These are phyloP conservation scores for Ischnus inquisitorius DNA, from an alignment of 2,888 invertebrate species.

Conservation along the genomic window DNA sequence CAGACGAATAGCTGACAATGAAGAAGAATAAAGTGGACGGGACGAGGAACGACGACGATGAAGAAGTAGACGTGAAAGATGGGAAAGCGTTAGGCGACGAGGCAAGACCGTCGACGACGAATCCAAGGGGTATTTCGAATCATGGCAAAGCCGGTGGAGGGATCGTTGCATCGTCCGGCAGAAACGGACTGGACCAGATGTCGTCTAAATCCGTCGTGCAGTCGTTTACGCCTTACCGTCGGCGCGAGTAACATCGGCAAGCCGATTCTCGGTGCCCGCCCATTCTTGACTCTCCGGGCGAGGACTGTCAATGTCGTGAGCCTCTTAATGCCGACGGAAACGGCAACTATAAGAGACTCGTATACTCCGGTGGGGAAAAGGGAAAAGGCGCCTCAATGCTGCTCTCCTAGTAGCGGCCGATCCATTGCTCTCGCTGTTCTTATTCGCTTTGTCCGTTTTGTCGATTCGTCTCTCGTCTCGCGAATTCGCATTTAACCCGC, in stretches of 20 bases:
- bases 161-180: constrained; percentile 60
- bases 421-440: background rate
- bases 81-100: constrained; percentile 11
- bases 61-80: constrained; percentile 8
- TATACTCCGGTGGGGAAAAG: background rate
- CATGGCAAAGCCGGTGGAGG: constrained; percentile 34
- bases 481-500: constrained; percentile 1
- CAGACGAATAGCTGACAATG: constrained; percentile 7
- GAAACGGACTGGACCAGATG: constrained; percentile 80
- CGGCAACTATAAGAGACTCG: constrained; percentile 18
- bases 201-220: constrained; percentile 79
- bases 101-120: background rate
- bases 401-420: background rate
- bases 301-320: constrained; percentile 61
- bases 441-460: constrained; percentile 39
- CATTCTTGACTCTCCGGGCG: constrained; percentile 38
- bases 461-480: constrained; percentile 45
- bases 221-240: constrained; percentile 40
- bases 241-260: constrained; percentile 23
- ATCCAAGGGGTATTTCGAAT: constrained; percentile 41
- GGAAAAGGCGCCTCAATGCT: too few relatives aligned
- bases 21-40: background rate
- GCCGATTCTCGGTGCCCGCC: constrained; percentile 48
- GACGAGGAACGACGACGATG: background rate
- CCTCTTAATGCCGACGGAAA: constrained; percentile 21